Conservation (phyloP, 2,888 invertebrate genomes). For the Agrotis segetum region DNA sequence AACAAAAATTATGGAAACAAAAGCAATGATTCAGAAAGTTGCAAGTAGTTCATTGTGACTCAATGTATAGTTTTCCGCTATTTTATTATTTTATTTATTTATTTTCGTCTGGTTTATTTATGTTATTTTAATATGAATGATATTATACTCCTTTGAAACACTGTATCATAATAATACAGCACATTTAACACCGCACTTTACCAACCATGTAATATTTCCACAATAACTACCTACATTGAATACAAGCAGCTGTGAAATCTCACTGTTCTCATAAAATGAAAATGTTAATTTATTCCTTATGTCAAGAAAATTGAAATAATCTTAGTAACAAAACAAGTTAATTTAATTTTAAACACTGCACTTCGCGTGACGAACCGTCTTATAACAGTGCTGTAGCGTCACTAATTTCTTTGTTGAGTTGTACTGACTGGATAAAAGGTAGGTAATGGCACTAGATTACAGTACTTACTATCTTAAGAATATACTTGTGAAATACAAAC, state of each 20-base stretch:
- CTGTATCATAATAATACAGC: background rate
- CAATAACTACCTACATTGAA: slow-evolving; percentile 3
- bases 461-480: slow-evolving; percentile 34
- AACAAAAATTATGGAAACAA: background rate
- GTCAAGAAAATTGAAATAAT: slow-evolving; percentile 10
- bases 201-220: background rate
- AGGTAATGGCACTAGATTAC: slow-evolving; percentile 15
- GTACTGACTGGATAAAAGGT: slow-evolving; percentile 25
- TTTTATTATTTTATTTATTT: too few species aligned
- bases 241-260: slow-evolving; percentile 19
- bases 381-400: slow-evolving; percentile 2
- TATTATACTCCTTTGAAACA: background rate
- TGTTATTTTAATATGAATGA: background rate
- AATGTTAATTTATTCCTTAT: slow-evolving; percentile 8
- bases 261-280: background rate
- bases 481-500: slow-evolving; percentile 36
- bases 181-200: background rate
- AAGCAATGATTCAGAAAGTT: slow-evolving; percentile 7
- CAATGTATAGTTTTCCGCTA: background rate
- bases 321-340: slow-evolving; percentile 12
- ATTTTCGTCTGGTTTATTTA: background rate
- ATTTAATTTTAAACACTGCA: slow-evolving; percentile 8
- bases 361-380: slow-evolving; percentile 8
- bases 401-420: slow-evolving; percentile 43
- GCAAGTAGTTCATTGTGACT: background rate